phyloP scores from a whole-genome alignment of 2,888 invertebrate species.

The Lithodes maja region DNA sequence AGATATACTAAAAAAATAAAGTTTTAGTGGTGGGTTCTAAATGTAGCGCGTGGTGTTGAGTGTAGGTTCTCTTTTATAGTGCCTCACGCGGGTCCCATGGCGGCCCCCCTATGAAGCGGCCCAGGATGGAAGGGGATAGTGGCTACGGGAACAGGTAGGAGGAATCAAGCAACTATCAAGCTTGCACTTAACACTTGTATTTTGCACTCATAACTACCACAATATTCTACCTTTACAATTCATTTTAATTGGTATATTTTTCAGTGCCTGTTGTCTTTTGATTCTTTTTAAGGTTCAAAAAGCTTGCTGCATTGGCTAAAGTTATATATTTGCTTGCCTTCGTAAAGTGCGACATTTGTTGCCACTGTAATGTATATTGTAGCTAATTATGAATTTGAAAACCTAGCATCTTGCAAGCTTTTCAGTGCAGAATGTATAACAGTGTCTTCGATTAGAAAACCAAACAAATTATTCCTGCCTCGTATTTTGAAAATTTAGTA shows the following conservation, averaged over 20 bases:
- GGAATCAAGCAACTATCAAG: slow-evolving; percentile 2
- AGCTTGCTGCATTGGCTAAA: not conserved
- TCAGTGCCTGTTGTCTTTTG: not conserved
- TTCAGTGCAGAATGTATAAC: no score
- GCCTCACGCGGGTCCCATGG: slow-evolving; percentile 69
- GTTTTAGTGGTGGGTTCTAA: no score
- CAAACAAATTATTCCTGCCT: no score
- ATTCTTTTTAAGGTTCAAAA: not conserved
- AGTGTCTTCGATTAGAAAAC: no score
- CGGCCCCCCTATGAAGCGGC: slow-evolving; percentile 69
- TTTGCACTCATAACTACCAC: not conserved
- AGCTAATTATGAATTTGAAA: no score
- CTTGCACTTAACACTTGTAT: slow-evolving; percentile 11
- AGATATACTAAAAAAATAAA: no score
- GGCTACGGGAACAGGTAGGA: slow-evolving; percentile 66
- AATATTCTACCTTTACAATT: not conserved
- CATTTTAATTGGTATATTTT: not conserved
- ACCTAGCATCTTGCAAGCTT: no score
- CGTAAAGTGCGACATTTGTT: not conserved
- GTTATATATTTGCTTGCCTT: not conserved
- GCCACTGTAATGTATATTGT: no score
- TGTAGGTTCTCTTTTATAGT: slow-evolving; percentile 62
- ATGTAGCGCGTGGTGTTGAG: not conserved
- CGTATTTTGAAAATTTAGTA: no score
- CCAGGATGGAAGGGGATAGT: slow-evolving; percentile 69